A percentile compares a stretch with the other conserved stretches of the same genome.
phyloP scores from a whole-genome alignment of 2,797 vertebrate genomes.

The Thripadectes ignobilis region DNA sequence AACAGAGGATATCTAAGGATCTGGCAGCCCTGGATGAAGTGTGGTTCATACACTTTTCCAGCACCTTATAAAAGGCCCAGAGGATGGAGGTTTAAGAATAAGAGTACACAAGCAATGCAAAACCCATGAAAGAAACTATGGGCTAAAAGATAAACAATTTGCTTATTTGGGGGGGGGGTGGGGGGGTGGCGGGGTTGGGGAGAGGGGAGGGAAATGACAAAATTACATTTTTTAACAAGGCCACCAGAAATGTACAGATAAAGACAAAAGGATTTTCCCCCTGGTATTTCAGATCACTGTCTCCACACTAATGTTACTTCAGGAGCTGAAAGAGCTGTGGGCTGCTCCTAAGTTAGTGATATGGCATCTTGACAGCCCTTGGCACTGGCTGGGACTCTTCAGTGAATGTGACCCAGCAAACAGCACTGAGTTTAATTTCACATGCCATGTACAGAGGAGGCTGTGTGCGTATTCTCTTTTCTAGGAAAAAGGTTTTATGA shows the following conservation, averaged over 20 bases:
- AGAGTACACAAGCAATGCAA: neutral
- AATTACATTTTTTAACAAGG: neutral
- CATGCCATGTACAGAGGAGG: neutral
- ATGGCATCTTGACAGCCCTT: neutral
- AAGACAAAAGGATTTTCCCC: neutral
- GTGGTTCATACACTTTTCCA: neutral
- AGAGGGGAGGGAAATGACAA: neutral
- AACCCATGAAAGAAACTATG: neutral
- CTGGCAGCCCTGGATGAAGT: neutral
- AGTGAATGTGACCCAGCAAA: neutral
- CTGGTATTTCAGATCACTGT: neutral
- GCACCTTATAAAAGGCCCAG: neutral
- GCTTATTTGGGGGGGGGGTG: neutral
- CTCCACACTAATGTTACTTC: neutral
- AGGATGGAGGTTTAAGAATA: neutral
- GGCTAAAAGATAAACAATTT: neutral
- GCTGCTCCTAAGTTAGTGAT: neutral
- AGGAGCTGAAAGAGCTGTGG: neutral
- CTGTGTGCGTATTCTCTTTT: neutral
- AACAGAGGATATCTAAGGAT: neutral
- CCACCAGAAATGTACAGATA: neutral
- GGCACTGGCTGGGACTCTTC: neutral
- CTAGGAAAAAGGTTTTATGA: neutral
- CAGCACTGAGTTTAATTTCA: neutral
- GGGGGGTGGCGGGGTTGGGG: too few species aligned